A percentile compares a stretch with the other conserved stretches of the same genome.
Evolutionary conservation across 2,797 vertebrate genomes (phyloP).

Genomic region (Scolopax rusticola): DNA sequence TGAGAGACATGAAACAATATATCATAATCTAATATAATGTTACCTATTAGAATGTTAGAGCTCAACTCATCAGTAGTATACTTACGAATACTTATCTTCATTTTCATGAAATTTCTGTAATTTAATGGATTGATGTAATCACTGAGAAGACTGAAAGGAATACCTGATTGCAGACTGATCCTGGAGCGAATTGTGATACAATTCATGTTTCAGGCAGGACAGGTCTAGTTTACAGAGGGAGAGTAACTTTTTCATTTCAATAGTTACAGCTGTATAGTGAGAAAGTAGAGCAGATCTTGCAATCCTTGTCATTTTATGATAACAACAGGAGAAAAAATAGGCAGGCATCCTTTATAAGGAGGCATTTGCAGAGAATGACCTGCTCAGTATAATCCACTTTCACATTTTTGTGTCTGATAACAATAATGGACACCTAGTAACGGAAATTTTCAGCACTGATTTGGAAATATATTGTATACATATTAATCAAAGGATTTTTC

Average conservation of each 20-base stretch:
- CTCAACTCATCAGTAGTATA: slow-evolving; percentile 60
- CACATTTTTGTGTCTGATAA: not conserved
- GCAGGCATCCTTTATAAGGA: not conserved
- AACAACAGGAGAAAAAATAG: not conserved
- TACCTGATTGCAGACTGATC: slow-evolving; percentile 51
- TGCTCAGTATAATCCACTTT: not conserved
- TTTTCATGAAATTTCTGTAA: slow-evolving; percentile 44
- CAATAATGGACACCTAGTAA: not conserved
- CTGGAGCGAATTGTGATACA: slow-evolving; percentile 20
- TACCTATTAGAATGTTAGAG: slow-evolving; percentile 62
- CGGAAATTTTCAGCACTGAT: not conserved
- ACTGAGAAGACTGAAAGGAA: slow-evolving; percentile 42
- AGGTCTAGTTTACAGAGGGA: slow-evolving; percentile 15
- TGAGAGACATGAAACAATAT: slow-evolving; percentile 67
- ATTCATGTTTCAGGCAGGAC: slow-evolving; percentile 28
- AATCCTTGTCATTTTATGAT: not conserved
- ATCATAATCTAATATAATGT: slow-evolving; percentile 69
- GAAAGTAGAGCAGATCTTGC: not conserved
- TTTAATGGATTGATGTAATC: slow-evolving; percentile 66
- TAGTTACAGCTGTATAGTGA: not conserved
- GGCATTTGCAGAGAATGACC: not conserved
- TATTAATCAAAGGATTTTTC: slow-evolving; percentile 19
- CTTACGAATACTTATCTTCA: slow-evolving; percentile 53
- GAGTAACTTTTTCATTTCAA: not conserved
- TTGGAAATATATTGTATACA: not conserved